phyloP scores from a whole-genome alignment of 92 coral and sea anemone species.

The Paragorgia papillata region DNA sequence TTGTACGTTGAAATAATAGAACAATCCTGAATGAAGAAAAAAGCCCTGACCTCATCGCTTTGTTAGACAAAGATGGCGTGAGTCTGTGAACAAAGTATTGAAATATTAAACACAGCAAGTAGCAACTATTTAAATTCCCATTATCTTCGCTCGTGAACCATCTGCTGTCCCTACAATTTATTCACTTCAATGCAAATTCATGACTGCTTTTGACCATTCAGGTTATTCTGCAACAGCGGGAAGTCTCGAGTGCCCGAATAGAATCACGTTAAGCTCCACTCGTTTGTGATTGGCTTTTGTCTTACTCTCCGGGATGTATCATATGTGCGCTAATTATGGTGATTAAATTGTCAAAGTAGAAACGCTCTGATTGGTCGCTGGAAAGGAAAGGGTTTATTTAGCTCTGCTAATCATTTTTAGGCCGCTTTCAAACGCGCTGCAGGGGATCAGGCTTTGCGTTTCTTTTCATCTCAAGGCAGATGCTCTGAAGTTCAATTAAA shows the following conservation, averaged over 20 bases:
- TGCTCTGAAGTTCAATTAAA: conserved; percentile 40
- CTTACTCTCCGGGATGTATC: conserved; percentile 28
- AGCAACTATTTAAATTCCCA: conserved; percentile 33
- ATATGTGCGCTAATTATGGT: conserved; percentile 39
- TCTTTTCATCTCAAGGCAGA: conserved; percentile 32
- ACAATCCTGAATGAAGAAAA: conserved; percentile 27
- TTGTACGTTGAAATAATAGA: conserved; percentile 4
- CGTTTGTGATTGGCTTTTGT: conserved; percentile 37
- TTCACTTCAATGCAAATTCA: conserved; percentile 33
- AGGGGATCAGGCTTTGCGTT: conserved; percentile 27
- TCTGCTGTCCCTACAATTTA: conserved; percentile 28
- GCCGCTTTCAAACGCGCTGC: conserved; percentile 43
- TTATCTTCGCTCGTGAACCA: conserved; percentile 33
- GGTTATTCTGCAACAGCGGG: conserved; percentile 31
- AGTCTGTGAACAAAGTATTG: neutral
- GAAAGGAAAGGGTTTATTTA: conserved; percentile 34
- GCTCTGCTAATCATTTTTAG: conserved; percentile 41
- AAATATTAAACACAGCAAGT: conserved; percentile 41
- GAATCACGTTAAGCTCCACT: conserved; percentile 26
- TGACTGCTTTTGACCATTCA: conserved; percentile 32
- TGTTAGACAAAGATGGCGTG: conserved; percentile 11
- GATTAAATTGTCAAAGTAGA: conserved; percentile 39
- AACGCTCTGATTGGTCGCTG: conserved; percentile 20
- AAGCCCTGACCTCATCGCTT: conserved; percentile 24
- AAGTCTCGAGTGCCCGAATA: conserved; percentile 23